phyloP scores from a whole-genome alignment of 2,797 vertebrate species.

The Nyctibius grandis region DNA sequence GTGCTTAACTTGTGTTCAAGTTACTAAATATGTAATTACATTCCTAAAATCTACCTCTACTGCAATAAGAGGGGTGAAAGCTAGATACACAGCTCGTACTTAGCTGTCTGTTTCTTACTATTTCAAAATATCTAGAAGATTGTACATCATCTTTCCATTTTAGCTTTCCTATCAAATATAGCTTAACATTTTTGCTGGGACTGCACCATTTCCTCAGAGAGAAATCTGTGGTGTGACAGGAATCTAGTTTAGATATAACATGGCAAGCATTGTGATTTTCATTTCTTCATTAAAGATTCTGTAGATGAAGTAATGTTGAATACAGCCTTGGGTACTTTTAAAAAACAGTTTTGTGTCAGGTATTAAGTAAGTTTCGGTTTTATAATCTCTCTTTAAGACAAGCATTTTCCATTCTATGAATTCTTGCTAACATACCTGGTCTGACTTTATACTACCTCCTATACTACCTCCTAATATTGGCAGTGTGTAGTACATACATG shows the following conservation, averaged over 20 bases:
- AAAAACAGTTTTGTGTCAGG: neutral
- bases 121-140: neutral
- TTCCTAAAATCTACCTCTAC: neutral
- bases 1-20: neutral
- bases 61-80: neutral
- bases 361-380: neutral
- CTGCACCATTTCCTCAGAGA: neutral
- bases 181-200: neutral
- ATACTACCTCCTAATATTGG: neutral
- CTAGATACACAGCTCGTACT: neutral
- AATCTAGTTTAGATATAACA: neutral
- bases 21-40: neutral
- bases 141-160: neutral
- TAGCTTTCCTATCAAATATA: neutral
- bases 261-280: neutral
- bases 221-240: neutral
- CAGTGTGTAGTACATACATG: rapidly evolving
- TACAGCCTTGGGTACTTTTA: neutral
- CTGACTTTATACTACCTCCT: no score
- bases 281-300: neutral
- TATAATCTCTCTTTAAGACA: neutral
- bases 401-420: neutral
- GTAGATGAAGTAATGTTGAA: neutral
- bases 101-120: rapidly evolving
- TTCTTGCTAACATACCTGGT: neutral